Evolutionary conservation across 2,113 vertebrate genomes (phyloP).

Genomic region (Piprites chloris): DNA sequence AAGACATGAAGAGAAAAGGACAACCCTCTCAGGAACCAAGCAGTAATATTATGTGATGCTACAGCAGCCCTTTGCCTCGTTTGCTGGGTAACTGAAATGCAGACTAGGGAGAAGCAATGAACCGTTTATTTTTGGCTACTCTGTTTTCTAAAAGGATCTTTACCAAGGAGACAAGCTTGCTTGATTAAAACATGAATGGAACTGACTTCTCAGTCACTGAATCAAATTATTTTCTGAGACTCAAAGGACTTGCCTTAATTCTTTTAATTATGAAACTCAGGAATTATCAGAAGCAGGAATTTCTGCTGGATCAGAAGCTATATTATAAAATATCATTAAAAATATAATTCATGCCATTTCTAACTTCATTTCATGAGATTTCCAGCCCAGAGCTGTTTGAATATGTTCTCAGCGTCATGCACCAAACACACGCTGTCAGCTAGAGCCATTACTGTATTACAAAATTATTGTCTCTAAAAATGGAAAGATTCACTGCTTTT

Average conservation of each 20-base stretch:
- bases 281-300: not conserved
- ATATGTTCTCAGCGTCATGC: not conserved
- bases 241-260: conserved; percentile 37
- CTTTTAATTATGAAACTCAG: not conserved
- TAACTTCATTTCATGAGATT: not conserved
- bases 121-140: not conserved
- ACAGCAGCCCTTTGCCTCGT: not conserved
- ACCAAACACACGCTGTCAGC: not conserved
- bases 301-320: not conserved
- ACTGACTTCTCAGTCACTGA: conserved; percentile 13
- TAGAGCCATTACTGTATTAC: not conserved
- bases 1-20: not conserved
- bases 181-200: conserved; percentile 28
- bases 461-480: not conserved
- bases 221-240: conserved; percentile 26
- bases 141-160: not conserved
- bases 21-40: not conserved
- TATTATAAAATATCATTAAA: not conserved
- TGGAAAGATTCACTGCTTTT: not conserved
- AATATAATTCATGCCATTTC: not conserved
- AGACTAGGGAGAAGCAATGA: not conserved
- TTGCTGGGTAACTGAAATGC: not conserved
- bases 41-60: not conserved
- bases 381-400: not conserved
- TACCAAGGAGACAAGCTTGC: not conserved